Evolutionary conservation across 1,140 invertebrate species (phyloP).

Genomic region (Phenacoccus solenopsis): DNA sequence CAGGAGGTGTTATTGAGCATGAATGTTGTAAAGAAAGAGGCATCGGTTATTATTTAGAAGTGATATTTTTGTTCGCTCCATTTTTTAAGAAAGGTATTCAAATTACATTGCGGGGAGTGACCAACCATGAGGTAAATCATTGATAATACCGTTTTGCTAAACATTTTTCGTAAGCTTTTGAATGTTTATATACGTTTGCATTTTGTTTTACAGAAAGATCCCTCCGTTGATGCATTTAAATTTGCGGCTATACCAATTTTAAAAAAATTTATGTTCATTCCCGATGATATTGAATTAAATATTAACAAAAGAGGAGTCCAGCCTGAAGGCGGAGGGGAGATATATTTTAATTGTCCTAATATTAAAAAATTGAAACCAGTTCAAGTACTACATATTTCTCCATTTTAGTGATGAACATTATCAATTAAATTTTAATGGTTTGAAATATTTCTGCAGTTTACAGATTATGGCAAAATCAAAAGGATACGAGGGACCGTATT

Average conservation of each 20-base stretch:
- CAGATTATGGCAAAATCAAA: slow-evolving; percentile 83
- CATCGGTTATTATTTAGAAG: slow-evolving; percentile 88
- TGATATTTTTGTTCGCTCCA: slow-evolving; percentile 73
- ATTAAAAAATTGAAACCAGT: slow-evolving; percentile 49
- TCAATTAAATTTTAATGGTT: background rate
- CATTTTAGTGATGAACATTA: background rate
- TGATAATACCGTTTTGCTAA: background rate
- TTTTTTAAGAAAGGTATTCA: slow-evolving; percentile 87
- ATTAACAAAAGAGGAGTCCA: slow-evolving; percentile 67
- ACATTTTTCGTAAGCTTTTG: no score
- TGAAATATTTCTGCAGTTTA: slow-evolving; percentile 36
- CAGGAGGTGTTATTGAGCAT: slow-evolving; percentile 76
- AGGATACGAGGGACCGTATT: slow-evolving; percentile 80
- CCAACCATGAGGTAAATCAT: slow-evolving; percentile 54
- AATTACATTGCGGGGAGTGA: slow-evolving; percentile 72
- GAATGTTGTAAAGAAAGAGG: slow-evolving; percentile 69
- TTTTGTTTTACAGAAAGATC: slow-evolving; percentile 40
- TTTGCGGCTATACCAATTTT: slow-evolving; percentile 62
- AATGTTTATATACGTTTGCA: no score
- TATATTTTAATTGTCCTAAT: slow-evolving; percentile 78
- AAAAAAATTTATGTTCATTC: slow-evolving; percentile 70
- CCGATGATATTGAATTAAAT: slow-evolving; percentile 77
- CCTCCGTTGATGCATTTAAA: slow-evolving; percentile 77
- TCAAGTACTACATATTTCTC: slow-evolving; percentile 36
- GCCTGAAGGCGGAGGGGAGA: slow-evolving; percentile 82